Base-by-base conservation (phyloP, 2,797 vertebrate species). In the Choloepus didactylus region DNA sequence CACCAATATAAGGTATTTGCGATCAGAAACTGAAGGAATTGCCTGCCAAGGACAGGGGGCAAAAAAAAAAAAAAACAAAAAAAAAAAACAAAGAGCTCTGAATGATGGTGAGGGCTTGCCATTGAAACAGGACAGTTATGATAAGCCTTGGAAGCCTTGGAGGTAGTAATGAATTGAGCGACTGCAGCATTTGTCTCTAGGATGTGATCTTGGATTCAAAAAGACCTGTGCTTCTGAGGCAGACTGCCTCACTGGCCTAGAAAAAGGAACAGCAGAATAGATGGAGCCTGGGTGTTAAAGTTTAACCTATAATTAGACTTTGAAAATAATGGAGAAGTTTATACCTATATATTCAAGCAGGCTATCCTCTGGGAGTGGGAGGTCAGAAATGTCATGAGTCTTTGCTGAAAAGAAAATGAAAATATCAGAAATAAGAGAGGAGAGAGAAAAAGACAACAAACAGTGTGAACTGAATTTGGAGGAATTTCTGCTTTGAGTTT, bases 321-420 rank as follows among this genome's bases (percentile, higher is more conserved):
- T 66, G 8, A 67, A 44, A 73, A 35, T 51, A 80, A 88, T 38
- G 23, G 19, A 69, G 66, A 60, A 69, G 18, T 38, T n/a, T 75
- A 31, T 44, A 62, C 1, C 8, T 38, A 1, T 59, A 5, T 18
- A n/a, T 86, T 87, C 44, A 87, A 19, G 29, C 5, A 29, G 23
- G 23, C 15, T 23, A 44, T 84, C 25, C 7, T 4, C 15, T 49
- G 27, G 44, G 35, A 35, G 35, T 81, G 8, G 64, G 69, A 59
- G 5, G 0, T 76, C n/a, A 86, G 80, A 92, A n/a, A 70, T 25
- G 66, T 92, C 6, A 8, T 60, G 44, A 73, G 8, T 41, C 54
- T 90, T 91, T 62, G 18, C 89, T 64, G 38, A 69, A 59, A 35
- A 82, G 29, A 86, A 92, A 41, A 56, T 44, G 9, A 92, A 73